These are phyloP conservation scores for Dasypus novemcinctus DNA, from an alignment of 2,113 vertebrate genomes.

Conservation along the genomic window DNA sequence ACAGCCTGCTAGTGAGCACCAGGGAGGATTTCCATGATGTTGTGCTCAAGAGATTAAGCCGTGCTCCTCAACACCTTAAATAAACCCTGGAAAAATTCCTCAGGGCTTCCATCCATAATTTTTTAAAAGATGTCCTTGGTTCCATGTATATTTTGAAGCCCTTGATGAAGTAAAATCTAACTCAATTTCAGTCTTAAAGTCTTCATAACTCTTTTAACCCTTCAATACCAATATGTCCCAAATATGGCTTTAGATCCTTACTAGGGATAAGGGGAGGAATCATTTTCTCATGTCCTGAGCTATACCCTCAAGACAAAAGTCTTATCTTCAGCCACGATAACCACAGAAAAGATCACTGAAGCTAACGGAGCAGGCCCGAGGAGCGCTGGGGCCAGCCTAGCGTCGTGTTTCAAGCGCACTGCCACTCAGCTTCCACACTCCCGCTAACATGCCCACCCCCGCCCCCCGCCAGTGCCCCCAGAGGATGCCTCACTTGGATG, in stretches of 20 bases:
- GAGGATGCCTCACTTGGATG: background rate
- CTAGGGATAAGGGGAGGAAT: background rate
- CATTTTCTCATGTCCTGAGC: background rate
- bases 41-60: slow-evolving; percentile 32
- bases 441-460: background rate
- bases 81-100: background rate
- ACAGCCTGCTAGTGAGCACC: background rate
- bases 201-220: background rate
- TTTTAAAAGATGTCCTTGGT: background rate
- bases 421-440: background rate
- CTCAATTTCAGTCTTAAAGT: slow-evolving; percentile 23
- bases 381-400: background rate
- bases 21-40: background rate
- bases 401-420: background rate
- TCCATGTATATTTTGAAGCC: background rate
- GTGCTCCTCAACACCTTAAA: background rate
- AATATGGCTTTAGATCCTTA: background rate
- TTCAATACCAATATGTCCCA: background rate
- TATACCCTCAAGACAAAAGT: background rate
- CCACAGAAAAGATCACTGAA: background rate
- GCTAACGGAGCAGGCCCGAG: background rate
- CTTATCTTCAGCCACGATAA: background rate
- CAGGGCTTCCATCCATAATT: background rate
- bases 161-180: slow-evolving; percentile 6
- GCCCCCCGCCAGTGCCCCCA: background rate